Conservation (phyloP, 2,888 invertebrate genomes). For the Eledona agricola region DNA sequence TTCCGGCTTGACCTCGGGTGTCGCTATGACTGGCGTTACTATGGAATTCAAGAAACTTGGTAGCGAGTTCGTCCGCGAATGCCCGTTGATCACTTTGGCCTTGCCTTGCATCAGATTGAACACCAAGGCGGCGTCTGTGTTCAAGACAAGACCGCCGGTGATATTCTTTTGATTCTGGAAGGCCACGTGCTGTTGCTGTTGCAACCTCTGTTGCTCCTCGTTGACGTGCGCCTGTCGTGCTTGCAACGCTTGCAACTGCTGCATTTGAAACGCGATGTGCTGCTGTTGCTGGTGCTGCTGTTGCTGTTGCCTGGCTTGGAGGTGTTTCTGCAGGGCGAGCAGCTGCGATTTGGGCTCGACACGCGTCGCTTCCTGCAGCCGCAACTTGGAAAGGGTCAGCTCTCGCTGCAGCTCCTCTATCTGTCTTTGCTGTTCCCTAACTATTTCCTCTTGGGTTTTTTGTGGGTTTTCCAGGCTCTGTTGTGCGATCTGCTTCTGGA, state of each 20-base stretch:
- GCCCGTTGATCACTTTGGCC: slow-evolving; percentile 64
- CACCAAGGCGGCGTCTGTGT: slow-evolving; percentile 67
- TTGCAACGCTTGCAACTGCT: slow-evolving; percentile 72
- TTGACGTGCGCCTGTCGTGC: slow-evolving; percentile 61
- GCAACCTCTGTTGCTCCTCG: slow-evolving; percentile 64
- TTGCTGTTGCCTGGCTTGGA: slow-evolving; percentile 58
- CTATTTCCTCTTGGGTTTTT: slow-evolving; percentile 71
- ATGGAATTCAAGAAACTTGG: slow-evolving; percentile 68
- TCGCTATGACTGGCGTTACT: slow-evolving; percentile 50
- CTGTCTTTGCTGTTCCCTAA: slow-evolving; percentile 84
- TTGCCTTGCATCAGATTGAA: slow-evolving; percentile 64
- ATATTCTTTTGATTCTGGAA: slow-evolving; percentile 62
- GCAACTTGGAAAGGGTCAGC: slow-evolving; percentile 79
- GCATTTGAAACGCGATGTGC: slow-evolving; percentile 65
- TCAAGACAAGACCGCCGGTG: slow-evolving; percentile 68
- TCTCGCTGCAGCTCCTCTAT: slow-evolving; percentile 89
- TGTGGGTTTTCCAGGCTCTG: slow-evolving; percentile 34
- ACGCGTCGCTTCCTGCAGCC: slow-evolving; percentile 71
- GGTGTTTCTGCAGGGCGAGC: slow-evolving; percentile 57
- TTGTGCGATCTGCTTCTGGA: slow-evolving; percentile 46
- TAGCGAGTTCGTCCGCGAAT: slow-evolving; percentile 66
- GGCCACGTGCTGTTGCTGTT: slow-evolving; percentile 63
- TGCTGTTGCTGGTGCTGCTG: slow-evolving; percentile 72
- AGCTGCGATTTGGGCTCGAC: slow-evolving; percentile 58
- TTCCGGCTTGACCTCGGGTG: slow-evolving; percentile 51